A percentile compares a stretch with the other conserved stretches of the same genome.
These are phyloP conservation scores for Astatotilapia flaviijosephi DNA, from an alignment of 2,113 vertebrate genomes.

Conservation along the genomic window DNA sequence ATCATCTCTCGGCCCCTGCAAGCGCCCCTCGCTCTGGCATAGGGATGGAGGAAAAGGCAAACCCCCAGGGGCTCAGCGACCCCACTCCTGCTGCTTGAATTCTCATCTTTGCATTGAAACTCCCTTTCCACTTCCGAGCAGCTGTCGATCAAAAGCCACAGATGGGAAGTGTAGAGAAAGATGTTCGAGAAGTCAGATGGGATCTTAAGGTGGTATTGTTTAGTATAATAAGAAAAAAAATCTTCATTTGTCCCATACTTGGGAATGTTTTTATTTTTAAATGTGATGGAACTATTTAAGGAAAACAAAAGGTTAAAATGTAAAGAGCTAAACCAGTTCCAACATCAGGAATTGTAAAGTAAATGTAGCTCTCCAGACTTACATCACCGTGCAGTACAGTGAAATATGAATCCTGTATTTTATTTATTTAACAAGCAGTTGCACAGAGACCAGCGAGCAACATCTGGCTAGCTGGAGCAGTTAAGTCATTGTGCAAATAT, in stretches of 20 bases:
- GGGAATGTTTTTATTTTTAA: background rate
- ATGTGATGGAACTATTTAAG: background rate
- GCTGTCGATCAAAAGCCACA: constrained; percentile 69
- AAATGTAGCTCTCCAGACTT: background rate
- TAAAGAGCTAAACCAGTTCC: background rate
- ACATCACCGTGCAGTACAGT: background rate
- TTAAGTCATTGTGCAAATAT: constrained; percentile 55
- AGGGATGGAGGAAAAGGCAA: background rate
- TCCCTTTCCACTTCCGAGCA: constrained; percentile 37
- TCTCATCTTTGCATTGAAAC: constrained; percentile 51
- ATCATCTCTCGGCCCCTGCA: background rate
- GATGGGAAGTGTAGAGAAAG: constrained; percentile 56
- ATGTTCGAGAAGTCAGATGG: background rate
- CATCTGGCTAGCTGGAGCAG: constrained; percentile 45
- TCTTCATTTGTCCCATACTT: background rate
- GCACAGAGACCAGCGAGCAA: background rate
- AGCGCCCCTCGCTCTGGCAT: background rate
- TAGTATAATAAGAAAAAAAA: background rate
- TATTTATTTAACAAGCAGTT: background rate
- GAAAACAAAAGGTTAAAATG: background rate
- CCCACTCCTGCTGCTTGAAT: constrained; percentile 37
- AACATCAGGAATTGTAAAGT: background rate
- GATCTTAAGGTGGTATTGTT: background rate
- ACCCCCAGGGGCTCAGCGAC: background rate
- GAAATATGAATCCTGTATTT: background rate